A percentile compares a stretch with the other conserved stretches of the same genome.
Evolutionary conservation across 2,113 vertebrate genomes (phyloP).

Genomic region (Leptodactylus fuscus): DNA sequence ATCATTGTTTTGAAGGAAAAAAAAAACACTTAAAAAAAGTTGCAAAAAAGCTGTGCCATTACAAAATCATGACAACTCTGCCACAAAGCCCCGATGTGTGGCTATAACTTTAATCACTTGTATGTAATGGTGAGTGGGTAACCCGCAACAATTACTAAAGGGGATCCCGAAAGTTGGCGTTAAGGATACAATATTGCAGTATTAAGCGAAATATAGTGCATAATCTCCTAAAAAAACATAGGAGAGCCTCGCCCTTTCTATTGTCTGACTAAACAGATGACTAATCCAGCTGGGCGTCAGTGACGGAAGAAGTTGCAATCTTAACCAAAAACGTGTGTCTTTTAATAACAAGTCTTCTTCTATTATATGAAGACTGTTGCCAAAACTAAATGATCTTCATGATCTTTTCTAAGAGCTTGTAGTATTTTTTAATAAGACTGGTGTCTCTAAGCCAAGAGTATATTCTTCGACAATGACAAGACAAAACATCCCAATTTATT

Average conservation of each 20-base stretch:
- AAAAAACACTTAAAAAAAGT: too few relatives aligned
- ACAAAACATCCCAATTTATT: constrained; percentile 13
- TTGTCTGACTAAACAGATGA: constrained; percentile 32
- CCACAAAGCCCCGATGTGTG: too few relatives aligned
- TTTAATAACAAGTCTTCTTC: not conserved
- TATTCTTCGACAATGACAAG: not conserved
- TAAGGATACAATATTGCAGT: not conserved
- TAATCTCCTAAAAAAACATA: not conserved
- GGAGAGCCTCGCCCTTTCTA: constrained; percentile 1
- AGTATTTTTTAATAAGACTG: not conserved
- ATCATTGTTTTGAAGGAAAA: too few relatives aligned
- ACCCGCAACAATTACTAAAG: not conserved
- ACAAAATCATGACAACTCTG: too few relatives aligned
- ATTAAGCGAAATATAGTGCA: not conserved
- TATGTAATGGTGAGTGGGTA: too few relatives aligned
- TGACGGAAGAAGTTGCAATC: not conserved
- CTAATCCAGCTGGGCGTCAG: not conserved
- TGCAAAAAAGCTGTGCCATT: too few relatives aligned
- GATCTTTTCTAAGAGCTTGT: not conserved
- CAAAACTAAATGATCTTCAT: not conserved
- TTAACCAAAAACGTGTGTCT: not conserved
- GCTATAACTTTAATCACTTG: too few relatives aligned
- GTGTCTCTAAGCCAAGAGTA: not conserved
- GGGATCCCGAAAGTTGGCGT: too few relatives aligned
- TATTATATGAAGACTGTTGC: not conserved